A percentile compares a stretch with the other conserved stretches of the same genome.
These are phyloP conservation scores for Chesias legatella DNA, from an alignment of 2,888 invertebrate genomes.

Conservation along the genomic window DNA sequence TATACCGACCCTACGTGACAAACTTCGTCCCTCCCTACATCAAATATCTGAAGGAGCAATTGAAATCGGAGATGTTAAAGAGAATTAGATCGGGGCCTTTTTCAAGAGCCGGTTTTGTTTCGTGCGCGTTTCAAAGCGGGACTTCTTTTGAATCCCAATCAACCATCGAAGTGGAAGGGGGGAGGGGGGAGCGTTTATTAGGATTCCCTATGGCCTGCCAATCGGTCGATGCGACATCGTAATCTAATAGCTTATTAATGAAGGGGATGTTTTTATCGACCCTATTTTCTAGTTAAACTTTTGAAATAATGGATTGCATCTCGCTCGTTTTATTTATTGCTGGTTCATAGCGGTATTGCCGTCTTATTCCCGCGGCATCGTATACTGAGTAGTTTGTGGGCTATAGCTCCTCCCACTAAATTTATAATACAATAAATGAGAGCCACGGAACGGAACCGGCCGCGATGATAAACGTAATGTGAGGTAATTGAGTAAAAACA, in stretches of 20 bases:
- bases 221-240: conserved; percentile 72
- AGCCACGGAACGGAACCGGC: conserved; percentile 63
- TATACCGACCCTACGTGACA: conserved; percentile 78
- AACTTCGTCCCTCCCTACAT: conserved; percentile 79
- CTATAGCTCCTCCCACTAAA: conserved; percentile 74
- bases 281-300: conserved; percentile 73
- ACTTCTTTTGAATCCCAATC: conserved; percentile 79
- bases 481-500: conserved; percentile 73
- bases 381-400: conserved; percentile 66
- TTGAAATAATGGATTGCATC: conserved; percentile 65
- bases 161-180: conserved; percentile 76
- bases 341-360: conserved; percentile 54
- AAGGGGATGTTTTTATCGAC: conserved; percentile 71
- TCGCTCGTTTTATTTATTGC: conserved; percentile 54
- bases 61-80: conserved; percentile 81
- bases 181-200: conserved; percentile 77
- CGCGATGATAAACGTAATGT: conserved; percentile 66
- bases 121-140: conserved; percentile 68
- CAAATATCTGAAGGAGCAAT: conserved; percentile 81
- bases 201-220: conserved; percentile 78
- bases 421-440: conserved; percentile 77
- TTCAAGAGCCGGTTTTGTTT: conserved; percentile 76
- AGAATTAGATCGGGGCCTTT: conserved; percentile 79
- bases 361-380: conserved; percentile 64
- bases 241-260: conserved; percentile 81